Evolutionary conservation across 2,888 invertebrate species (phyloP), one percentile per base, ranked within the genome.

Genomic region (Netelia inedita): DNA sequence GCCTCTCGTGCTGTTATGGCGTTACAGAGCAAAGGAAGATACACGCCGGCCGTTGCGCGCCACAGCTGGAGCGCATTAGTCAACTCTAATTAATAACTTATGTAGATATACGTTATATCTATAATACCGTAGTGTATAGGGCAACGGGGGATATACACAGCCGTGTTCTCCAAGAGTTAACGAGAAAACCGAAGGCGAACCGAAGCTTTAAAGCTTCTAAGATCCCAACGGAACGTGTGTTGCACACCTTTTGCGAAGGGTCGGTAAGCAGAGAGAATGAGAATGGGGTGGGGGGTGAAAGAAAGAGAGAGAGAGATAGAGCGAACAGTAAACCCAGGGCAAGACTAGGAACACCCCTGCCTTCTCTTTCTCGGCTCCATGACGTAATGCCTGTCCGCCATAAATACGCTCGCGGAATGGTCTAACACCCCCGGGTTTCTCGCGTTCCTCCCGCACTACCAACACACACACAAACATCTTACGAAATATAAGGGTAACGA

Each of bases 21-120:
- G 78, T 21, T 63, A 50, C 23, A 66, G 61, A 68, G 85, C 59
- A 79, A 82, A 78, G 63, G 46, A 80, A 76, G 80, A 82, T 82
- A 82, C 69, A 74, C 57, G 9, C 79, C 73, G 78, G 68, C 83
- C 80, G 79, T 74, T 80, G 75, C 68, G 69, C 78, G 89, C 88
- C 92, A 93, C 93, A 93, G 93, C 93, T 93, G 92, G 92, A 92
- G 89, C 89, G 89, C 91, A 92, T 93, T 93, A 93, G 92, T 93
- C 92, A 92, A 91, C 89, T 88, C 89, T 93, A 93, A 93, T 93
- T 93, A 93, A 93, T 93, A 93, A 93, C 91, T 93, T 91, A 92
- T 90, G 91, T 88, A 88, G 80, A 87, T 82, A 63, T 79, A 72
- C 71, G 57, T 68, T 74, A 16, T 74, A 16, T 41, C 28, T 82